Base-by-base conservation (phyloP, 2,888 invertebrate species). In the Tethea ocularis region DNA sequence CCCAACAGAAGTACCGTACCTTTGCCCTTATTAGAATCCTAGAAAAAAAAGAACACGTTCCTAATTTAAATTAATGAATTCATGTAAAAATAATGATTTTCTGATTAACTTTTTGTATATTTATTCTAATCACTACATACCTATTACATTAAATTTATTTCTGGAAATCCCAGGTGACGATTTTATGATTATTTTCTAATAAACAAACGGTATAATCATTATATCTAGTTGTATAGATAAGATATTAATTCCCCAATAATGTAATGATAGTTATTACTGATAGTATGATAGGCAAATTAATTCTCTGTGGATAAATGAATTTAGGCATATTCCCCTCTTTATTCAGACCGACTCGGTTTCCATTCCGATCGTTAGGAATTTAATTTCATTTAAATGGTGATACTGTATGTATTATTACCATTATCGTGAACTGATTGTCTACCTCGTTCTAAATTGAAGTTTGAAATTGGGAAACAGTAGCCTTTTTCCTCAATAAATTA, bases 11-110 rank as follows among this genome's bases (percentile, higher is more conserved):
- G 20, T 46, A 20, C 17, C 20, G 61, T 64, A 66, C 59, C 56
- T 69, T 67, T 69, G 68, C 66, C 71, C 69, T 67, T 67, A 71
- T 57, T 68, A 67, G 63, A 26, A 61, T 60, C 13, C 2, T 61
- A 63, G 72, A 70, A 68, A 62, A 63, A 57, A 61, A 54, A 46
- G 41, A 60, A 7, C 55, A 57, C 62, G 59, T 59, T 60, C 52
- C n/a, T 52, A 64, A 57, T 63, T 66, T 59, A 60, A 36, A 61
- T 55, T 38, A 62, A 62, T 57, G 57, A 58, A 53, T 2, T 38
- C 10, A 10, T 29, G 10, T 10, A 8, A 0, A 29, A 1, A 26
- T 26, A 5, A 26, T 26, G 26, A n/a, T 26, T 2, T 26, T 26
- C 26, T 26, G n/a, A n/a, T n/a, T n/a, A n/a, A n/a, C n/a, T n/a